Percentiles rank a stretch among this genome's conserved stretches.
phyloP scores from a whole-genome alignment of 2,113 vertebrate genomes.

The Zonotrichia leucophrys region DNA sequence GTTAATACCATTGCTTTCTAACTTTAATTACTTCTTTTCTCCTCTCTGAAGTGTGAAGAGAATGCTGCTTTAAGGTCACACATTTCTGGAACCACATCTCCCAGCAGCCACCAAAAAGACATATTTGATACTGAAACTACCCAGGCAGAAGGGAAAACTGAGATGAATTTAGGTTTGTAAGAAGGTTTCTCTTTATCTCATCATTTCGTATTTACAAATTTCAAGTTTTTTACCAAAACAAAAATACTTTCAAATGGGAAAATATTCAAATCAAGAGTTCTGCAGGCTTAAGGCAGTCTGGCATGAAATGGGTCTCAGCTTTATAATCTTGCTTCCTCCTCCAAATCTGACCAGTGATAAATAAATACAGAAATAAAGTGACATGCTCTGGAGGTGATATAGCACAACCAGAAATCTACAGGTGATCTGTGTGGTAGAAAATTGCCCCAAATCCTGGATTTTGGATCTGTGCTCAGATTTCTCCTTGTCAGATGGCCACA shows the following conservation, averaged over 20 bases:
- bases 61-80: background rate
- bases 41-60: conserved; percentile 65
- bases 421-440: background rate
- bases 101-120: conserved; percentile 11
- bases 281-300: background rate
- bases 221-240: background rate
- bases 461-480: background rate
- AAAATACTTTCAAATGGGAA: background rate
- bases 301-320: background rate
- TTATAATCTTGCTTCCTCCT: background rate
- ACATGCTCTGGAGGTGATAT: background rate
- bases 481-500: background rate
- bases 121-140: conserved; percentile 41
- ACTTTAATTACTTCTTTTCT: conserved; percentile 26
- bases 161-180: conserved; percentile 67
- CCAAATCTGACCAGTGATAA: background rate
- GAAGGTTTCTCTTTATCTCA: background rate
- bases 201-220: background rate
- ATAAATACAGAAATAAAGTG: background rate
- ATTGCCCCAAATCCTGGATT: background rate
- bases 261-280: background rate
- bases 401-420: background rate
- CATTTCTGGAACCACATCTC: background rate
- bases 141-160: background rate
- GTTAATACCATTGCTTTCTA: background rate